phyloP scores from a whole-genome alignment of 2,888 invertebrate genomes.

The Apantesis nais region DNA sequence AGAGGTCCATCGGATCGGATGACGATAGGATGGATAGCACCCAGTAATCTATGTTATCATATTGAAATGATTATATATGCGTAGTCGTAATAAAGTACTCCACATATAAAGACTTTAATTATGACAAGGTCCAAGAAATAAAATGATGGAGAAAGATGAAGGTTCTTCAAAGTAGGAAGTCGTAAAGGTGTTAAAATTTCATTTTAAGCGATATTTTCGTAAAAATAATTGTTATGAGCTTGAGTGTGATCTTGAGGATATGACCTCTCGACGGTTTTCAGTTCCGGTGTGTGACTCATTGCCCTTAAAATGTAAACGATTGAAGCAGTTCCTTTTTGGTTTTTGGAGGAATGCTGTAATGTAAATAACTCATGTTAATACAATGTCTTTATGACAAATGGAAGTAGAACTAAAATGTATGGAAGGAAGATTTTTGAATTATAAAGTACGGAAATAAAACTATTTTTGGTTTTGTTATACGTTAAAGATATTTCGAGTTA shows the following conservation, averaged over 20 bases:
- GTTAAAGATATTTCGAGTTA: neutral
- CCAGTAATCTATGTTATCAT: neutral
- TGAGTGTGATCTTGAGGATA: conserved; percentile 29
- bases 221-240: conserved; percentile 37
- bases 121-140: conserved; percentile 10
- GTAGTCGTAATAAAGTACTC: neutral
- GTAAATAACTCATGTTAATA: neutral
- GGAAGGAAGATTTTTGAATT: too few species aligned
- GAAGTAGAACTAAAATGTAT: too few species aligned
- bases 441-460: neutral
- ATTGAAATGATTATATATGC: neutral
- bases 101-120: neutral
- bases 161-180: conserved; percentile 30
- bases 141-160: neutral
- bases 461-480: neutral
- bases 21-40: neutral
- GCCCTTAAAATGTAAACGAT: conserved; percentile 32
- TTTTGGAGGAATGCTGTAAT: conserved; percentile 31
- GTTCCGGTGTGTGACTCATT: conserved; percentile 47
- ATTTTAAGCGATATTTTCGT: conserved; percentile 22
- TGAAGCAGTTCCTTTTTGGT: conserved; percentile 16
- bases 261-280: conserved; percentile 34
- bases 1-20: neutral
- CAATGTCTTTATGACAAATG: neutral
- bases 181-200: conserved; percentile 35